phyloP scores from a whole-genome alignment of 2,113 vertebrate genomes.

The Trematocara unimaculatum region DNA sequence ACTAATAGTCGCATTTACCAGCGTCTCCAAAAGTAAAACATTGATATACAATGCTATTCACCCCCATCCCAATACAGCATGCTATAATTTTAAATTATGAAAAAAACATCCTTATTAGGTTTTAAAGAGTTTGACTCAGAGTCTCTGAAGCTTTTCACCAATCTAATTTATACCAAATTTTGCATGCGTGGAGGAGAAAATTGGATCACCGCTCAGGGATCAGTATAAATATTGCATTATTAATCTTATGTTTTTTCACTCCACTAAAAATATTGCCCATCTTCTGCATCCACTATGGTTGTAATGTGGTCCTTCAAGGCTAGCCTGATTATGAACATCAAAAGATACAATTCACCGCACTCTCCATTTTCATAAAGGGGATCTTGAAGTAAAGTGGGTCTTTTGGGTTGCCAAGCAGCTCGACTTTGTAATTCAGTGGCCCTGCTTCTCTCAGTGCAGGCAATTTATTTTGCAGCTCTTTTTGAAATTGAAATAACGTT shows the following conservation, averaged over 20 bases:
- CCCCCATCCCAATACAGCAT: background rate
- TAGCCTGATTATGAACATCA: background rate
- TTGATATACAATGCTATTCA: background rate
- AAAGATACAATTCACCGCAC: background rate
- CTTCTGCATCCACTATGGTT: background rate
- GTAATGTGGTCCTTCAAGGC: background rate
- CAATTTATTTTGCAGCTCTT: conserved; percentile 50
- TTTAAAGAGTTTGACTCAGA: background rate
- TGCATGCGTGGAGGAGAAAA: background rate
- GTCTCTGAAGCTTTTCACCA: background rate
- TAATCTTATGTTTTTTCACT: background rate
- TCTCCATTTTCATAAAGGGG: conserved; percentile 7
- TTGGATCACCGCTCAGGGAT: background rate
- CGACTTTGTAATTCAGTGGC: conserved; percentile 36
- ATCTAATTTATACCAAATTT: background rate
- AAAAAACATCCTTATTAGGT: background rate
- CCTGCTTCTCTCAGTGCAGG: background rate
- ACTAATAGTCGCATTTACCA: background rate
- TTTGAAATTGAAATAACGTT: conserved; percentile 60
- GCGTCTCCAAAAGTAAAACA: background rate
- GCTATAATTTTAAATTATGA: background rate
- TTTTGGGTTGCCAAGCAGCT: conserved; percentile 29
- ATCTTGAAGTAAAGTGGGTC: conserved; percentile 2
- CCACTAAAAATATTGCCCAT: background rate
- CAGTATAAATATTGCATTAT: background rate